These are phyloP conservation scores for Atherix ibis DNA, from an alignment of 2,888 invertebrate species.

Conservation along the genomic window DNA sequence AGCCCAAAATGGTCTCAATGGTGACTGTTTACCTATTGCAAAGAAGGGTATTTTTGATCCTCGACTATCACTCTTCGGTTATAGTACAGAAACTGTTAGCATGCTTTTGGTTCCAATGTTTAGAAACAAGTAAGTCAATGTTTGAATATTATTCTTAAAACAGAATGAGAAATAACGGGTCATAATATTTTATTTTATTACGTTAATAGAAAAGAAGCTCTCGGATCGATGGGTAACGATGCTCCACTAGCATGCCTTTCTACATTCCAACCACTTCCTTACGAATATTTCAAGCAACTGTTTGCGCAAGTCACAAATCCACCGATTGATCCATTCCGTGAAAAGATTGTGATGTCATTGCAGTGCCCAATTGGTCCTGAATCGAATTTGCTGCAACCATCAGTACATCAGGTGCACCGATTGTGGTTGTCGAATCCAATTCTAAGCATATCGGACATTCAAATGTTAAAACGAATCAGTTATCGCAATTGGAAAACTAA, in stretches of 20 bases:
- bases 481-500: conserved; percentile 80
- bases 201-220: conserved; percentile 72
- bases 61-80: conserved; percentile 78
- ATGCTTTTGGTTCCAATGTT: conserved; percentile 94
- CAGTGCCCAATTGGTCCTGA: conserved; percentile 95
- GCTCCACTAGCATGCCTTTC: conserved; percentile 95
- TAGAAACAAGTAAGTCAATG: conserved; percentile 58
- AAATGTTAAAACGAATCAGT: conserved; percentile 66
- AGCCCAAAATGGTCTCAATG: conserved; percentile 27
- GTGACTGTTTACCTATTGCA: conserved; percentile 22
- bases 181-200: too few species aligned
- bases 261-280: conserved; percentile 82
- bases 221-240: conserved; percentile 99
- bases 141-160: not conserved
- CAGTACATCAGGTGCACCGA: conserved; percentile 70
- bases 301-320: conserved; percentile 99
- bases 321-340: conserved; percentile 96
- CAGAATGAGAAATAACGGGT: too few species aligned
- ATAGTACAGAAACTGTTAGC: conserved; percentile 88
- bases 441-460: conserved; percentile 76
- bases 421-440: conserved; percentile 90
- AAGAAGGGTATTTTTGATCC: conserved; percentile 55
- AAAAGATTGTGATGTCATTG: conserved; percentile 97
- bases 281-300: conserved; percentile 96
- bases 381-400: conserved; percentile 83